These are phyloP conservation scores for Oscheius myriophilus DNA, from an alignment of 2,888 invertebrate genomes.

Conservation along the genomic window DNA sequence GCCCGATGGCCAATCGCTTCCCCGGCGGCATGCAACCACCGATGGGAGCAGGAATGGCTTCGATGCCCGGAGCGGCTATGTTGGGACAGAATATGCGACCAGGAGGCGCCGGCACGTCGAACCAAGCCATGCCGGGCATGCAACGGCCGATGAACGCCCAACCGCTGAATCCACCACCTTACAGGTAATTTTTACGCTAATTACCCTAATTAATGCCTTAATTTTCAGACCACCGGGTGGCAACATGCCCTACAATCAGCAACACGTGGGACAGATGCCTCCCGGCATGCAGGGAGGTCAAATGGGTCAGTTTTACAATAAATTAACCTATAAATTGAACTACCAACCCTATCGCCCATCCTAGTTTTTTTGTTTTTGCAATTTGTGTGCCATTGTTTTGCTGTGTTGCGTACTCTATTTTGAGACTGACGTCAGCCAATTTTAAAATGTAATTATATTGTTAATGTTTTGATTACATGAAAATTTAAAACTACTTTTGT, in stretches of 20 bases:
- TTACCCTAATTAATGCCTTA: background rate
- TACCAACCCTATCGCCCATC: too few species aligned
- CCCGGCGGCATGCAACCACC: conserved; percentile 12
- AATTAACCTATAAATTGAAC: too few species aligned
- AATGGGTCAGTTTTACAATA: background rate
- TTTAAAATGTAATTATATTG: too few species aligned
- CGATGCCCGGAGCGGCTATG: conserved; percentile 17
- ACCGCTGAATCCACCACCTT: conserved; percentile 16
- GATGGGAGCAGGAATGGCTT: conserved; percentile 27
- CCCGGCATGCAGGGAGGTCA: background rate
- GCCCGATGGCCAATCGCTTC: conserved; percentile 68
- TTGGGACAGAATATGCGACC: background rate
- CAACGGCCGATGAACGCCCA: conserved; percentile 8
- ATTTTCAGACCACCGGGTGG: conserved; percentile 9
- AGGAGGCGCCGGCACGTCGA: background rate
- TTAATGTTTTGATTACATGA: too few species aligned
- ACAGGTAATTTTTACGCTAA: background rate
- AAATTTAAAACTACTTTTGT: too few species aligned
- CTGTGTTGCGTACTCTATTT: too few species aligned
- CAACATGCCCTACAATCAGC: background rate
- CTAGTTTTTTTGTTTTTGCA: too few species aligned
- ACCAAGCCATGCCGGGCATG: background rate
- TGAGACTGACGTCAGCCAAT: too few species aligned
- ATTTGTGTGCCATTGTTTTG: too few species aligned
- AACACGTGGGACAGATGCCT: too few species aligned